These are phyloP conservation scores for Vanessa atalanta DNA, from an alignment of 1,140 invertebrate genomes.

Conservation along the genomic window DNA sequence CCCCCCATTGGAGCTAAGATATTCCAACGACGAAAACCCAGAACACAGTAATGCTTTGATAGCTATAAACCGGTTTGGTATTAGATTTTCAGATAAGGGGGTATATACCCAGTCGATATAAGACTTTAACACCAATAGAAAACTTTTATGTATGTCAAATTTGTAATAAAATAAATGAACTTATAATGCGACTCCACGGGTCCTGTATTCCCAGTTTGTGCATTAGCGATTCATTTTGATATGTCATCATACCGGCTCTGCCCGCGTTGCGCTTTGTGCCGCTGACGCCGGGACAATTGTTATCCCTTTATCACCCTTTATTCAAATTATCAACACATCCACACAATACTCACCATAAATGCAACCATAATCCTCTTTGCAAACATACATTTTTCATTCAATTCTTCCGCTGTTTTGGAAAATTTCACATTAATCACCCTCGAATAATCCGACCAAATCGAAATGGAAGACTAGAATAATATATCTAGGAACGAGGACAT, in stretches of 20 bases:
- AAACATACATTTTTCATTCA: neutral
- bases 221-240: conserved; percentile 76
- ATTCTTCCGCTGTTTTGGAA: neutral
- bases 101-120: no score
- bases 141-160: no score
- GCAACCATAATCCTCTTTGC: neutral
- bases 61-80: no score
- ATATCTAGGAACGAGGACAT: conserved; percentile 65
- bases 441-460: conserved; percentile 25
- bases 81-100: no score
- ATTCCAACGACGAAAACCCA: no score
- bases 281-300: conserved; percentile 48
- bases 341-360: conserved; percentile 20
- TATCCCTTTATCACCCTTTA: conserved; percentile 60
- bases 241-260: conserved; percentile 61
- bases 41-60: no score
- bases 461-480: conserved; percentile 45
- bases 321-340: conserved; percentile 68
- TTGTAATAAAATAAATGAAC: neutral
- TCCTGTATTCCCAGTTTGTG: conserved; percentile 33
- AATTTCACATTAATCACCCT: conserved; percentile 6
- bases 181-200: conserved; percentile 18
- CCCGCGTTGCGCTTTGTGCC: conserved; percentile 51
- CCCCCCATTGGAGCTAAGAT: no score
- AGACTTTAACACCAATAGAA: no score